These are phyloP conservation scores for Eumeta japonica DNA, from an alignment of 1,140 invertebrate genomes.

Conservation along the genomic window DNA sequence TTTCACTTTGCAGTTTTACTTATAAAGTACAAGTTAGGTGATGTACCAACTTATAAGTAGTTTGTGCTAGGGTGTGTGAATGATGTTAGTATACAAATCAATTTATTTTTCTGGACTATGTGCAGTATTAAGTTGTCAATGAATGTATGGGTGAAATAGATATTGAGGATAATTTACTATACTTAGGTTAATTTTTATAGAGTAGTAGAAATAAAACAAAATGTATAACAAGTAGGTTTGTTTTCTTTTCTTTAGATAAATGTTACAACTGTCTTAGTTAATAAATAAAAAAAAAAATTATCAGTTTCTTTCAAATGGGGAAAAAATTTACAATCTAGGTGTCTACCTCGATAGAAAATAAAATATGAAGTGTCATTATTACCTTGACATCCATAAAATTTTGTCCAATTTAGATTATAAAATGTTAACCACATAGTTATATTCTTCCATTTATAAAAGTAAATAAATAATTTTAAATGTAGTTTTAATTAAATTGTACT, in stretches of 20 bases:
- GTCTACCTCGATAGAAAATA: too few species aligned
- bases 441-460: too few species aligned
- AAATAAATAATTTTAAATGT: too few species aligned
- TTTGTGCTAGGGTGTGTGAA: neutral
- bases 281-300: too few species aligned
- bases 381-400: too few species aligned
- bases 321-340: too few species aligned
- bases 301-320: too few species aligned
- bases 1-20: neutral
- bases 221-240: constrained; percentile 35
- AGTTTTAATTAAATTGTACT: too few species aligned
- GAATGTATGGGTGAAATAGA: constrained; percentile 33
- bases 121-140: constrained; percentile 55
- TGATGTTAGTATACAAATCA: constrained; percentile 16
- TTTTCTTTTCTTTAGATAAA: constrained; percentile 36
- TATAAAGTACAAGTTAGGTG: neutral
- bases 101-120: constrained; percentile 30
- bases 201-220: constrained; percentile 5
- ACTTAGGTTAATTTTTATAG: constrained; percentile 37
- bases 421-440: too few species aligned
- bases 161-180: constrained; percentile 41
- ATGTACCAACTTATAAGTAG: neutral
- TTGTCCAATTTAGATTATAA: too few species aligned
- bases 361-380: too few species aligned
- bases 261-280: too few species aligned